phyloP scores from a whole-genome alignment of 2,888 invertebrate genomes.

The Orgyia antiqua region DNA sequence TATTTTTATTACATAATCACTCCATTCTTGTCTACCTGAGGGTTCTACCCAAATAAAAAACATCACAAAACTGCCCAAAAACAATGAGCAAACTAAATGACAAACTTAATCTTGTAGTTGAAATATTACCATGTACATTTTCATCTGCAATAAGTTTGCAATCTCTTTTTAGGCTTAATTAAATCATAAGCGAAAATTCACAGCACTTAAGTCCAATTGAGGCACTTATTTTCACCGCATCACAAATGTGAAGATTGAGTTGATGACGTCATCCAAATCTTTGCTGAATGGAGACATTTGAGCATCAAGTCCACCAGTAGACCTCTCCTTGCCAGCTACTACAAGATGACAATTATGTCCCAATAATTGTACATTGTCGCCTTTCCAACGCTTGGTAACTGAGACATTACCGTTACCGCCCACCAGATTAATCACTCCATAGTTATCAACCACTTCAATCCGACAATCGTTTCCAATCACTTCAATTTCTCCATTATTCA shows the following conservation, averaged over 20 bases:
- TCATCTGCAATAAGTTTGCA: too few species aligned
- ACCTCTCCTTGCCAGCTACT: slow-evolving; percentile 60
- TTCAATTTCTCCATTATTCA: slow-evolving; percentile 65
- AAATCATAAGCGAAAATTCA: slow-evolving; percentile 21
- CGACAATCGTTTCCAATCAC: slow-evolving; percentile 68
- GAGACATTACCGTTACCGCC: slow-evolving; percentile 57
- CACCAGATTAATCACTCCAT: slow-evolving; percentile 58
- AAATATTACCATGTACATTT: too few species aligned
- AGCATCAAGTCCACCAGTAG: slow-evolving; percentile 49
- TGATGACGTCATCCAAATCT: slow-evolving; percentile 67
- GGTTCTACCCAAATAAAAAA: too few species aligned
- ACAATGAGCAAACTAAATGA: too few species aligned
- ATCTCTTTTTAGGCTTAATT: not conserved
- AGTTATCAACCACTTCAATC: slow-evolving; percentile 56
- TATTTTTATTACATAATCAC: too few species aligned
- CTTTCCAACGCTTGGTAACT: slow-evolving; percentile 49
- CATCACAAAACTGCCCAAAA: too few species aligned
- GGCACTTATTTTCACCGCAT: slow-evolving; percentile 52
- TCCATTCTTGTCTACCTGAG: too few species aligned
- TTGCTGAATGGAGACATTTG: slow-evolving; percentile 70
- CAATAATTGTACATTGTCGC: slow-evolving; percentile 56
- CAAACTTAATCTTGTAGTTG: too few species aligned
- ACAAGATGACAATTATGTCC: slow-evolving; percentile 52
- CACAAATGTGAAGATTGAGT: slow-evolving; percentile 67
- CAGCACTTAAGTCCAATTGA: slow-evolving; percentile 26